phyloP scores from a whole-genome alignment of 2,113 vertebrate species.

The Poeciliopsis occidentalis region DNA sequence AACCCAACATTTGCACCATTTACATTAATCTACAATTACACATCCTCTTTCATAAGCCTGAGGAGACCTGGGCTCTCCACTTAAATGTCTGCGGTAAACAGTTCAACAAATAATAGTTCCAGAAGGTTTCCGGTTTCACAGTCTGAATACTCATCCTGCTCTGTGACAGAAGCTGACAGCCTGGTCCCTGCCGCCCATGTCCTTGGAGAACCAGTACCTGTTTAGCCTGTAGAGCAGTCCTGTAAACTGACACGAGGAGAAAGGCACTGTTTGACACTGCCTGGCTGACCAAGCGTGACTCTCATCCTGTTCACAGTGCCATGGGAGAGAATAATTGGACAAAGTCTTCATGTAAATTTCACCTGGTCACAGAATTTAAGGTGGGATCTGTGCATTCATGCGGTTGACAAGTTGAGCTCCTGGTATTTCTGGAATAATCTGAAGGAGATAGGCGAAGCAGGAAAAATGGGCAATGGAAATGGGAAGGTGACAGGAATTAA shows the following conservation, averaged over 20 bases:
- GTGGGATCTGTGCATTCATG: constrained; percentile 79
- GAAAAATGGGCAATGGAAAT: constrained; percentile 23
- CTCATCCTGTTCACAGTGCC: constrained; percentile 58
- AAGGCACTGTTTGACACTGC: constrained; percentile 46
- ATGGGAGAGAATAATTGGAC: constrained; percentile 77
- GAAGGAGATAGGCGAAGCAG: constrained; percentile 34
- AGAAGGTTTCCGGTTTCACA: constrained; percentile 9
- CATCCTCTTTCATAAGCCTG: not conserved
- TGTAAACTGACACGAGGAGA: constrained; percentile 51
- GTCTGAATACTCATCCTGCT: constrained; percentile 5
- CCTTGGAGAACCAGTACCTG: constrained; percentile 54
- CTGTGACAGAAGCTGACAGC: constrained; percentile 41
- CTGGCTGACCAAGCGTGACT: constrained; percentile 66
- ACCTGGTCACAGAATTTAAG: constrained; percentile 68
- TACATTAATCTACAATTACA: not conserved
- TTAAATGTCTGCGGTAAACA: not conserved
- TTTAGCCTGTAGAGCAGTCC: constrained; percentile 39
- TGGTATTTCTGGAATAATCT: constrained; percentile 65
- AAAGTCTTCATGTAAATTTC: constrained; percentile 80
- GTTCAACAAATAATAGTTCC: constrained; percentile 1
- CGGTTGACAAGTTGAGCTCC: constrained; percentile 79
- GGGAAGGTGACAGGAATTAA: constrained; percentile 63
- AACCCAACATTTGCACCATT: not conserved
- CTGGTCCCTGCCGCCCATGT: constrained; percentile 11
- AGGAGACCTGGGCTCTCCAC: not conserved